Evolutionary conservation across 2,888 invertebrate genomes (phyloP), one percentile per base, ranked within the genome.

Genomic region (Trypoxylon attenuatum): DNA sequence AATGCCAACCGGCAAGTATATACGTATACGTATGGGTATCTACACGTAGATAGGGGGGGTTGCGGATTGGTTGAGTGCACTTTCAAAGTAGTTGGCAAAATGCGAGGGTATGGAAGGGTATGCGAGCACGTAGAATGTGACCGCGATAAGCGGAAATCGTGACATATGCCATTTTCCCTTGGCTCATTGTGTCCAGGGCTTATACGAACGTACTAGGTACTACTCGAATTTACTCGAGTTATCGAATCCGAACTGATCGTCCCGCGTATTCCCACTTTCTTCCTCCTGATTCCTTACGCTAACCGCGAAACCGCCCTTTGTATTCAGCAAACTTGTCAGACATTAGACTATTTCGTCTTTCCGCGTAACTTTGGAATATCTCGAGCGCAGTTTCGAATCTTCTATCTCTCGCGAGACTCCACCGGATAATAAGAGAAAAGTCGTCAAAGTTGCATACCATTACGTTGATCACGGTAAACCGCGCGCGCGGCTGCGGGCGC

Each of bases 11-110:
- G 60, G 51, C 52, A 54, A 63, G 45, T 51, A 52, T 55, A 51
- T 22, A 42, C 33, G 33, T 13, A 29, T 46, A 13, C 19, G 5
- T 21, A 49, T 29, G 25, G 41, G 29, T 41, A 39, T 38, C 45
- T 43, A 27, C 52, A 33, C 38, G 43, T 23, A 42, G 55, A 46
- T 53, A 51, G 57, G 55, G 50, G 52, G 54, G 49, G 52, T 22
- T 15, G 56, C 54, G 59, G 51, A 52, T 41, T 58, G 70, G 51
- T 65, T 53, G 71, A 72, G 70, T 67, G 73, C 62, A 73, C 76
- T 76, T 73, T 52, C 66, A 19, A 76, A 76, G 71, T 76, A 67
- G 71, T 76, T 69, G 69, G 55, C 56, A 59, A 66, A 73, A 76
- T 55, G 71, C 62, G 49, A 67, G 61, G 70, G 51, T 54, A 55